Evolutionary conservation across 2,113 vertebrate genomes (phyloP), one percentile per base, ranked within the genome.

Genomic region (Malurus elegans): DNA sequence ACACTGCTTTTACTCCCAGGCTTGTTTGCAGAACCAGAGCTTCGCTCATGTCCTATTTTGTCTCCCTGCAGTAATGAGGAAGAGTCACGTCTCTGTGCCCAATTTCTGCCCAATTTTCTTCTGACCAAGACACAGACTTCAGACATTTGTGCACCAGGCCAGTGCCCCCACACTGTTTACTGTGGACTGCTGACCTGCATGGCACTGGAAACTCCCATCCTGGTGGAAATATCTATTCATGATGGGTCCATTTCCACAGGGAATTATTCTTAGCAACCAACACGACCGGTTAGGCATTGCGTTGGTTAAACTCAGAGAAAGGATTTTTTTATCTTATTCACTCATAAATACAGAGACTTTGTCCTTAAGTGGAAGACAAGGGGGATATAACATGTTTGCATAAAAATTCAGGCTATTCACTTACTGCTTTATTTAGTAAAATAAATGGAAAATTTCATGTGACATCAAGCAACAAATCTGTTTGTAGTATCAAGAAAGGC

Each of bases 341-440:
- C 10, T 65, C 29, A 86, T 31, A 88, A 92, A 88, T 57, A 48
- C 34, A 58, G 24, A 76, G 17, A 20, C 20, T 86, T 83, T 62
- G 28, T 64, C 40, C n/a, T 64, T 76, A 83, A 75, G 25, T 71
- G 64, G 86, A 90, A 90, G 61, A 34, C 9, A 48, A 6, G 5
- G 8, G 8, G 18, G 19, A 94, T 94, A 90, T 66, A 60, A 58
- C 1, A 13, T 28, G 57, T 48, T 74, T 90, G n/a, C 36, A 74
- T 70, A 32, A 92, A 93, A 88, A 88, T n/a, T 90, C 45, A 86
- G n/a, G 45, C 16, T 70, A 81, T 74, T 83, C 20, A 79, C 20
- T 72, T 93, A 81, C 36, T 92, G 44, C 36, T 96, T 96, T 97
- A 96, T 94, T 97, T 96, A 91, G 82, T 81, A 96, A 92, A 90